Evolutionary conservation across 2,113 vertebrate species (phyloP), one percentile per base, ranked within the genome.

Genomic region (Varanus salvator): DNA sequence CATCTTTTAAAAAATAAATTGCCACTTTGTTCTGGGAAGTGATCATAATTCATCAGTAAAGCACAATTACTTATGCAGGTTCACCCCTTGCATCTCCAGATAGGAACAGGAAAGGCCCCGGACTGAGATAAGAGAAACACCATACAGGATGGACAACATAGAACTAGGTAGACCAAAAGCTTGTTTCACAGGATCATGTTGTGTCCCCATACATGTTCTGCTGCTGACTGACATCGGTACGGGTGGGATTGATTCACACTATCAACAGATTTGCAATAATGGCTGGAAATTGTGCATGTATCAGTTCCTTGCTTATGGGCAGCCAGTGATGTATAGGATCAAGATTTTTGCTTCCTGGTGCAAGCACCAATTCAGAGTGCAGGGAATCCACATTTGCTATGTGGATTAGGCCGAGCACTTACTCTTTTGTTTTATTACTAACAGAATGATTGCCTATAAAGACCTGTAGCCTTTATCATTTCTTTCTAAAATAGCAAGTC

Each of bases 401-500:
- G 31, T 27, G 77, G 17, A 71, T 71, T 60, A 78, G 27, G 8
- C 74, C 19, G 77, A 60, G 50, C 19, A 54, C 31, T 85, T 57
- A n/a, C 80, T 82, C 52, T 19, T 44, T 71, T 27, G 27, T 80
- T 87, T 80, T 68, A 68, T 68, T 23, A 12, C 60, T 66, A 78
- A 66, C 86, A 87, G 48, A 72, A 85, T 75, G 21, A 87, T 60
- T 78, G 25, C 50, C 57, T 48, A n/a, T 80, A 34, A 87, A 50
- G 48, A 80, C 38, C 25, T 21, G 21, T 21, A 21, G 15, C 23
- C 12, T 9, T 54, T 44, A 34, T 1, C 1, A 25, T 54, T 50
- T 1, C 1, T 44, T 14, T 60, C 84, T 38, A 78, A 77, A 50
- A 44, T 9, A 66, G 57, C 75, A 19, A 48, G 64, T 27, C 60